A percentile compares a stretch with the other conserved stretches of the same genome.
These are phyloP conservation scores for Varanus komodoensis DNA, from an alignment of 2,113 vertebrate genomes.

Conservation along the genomic window DNA sequence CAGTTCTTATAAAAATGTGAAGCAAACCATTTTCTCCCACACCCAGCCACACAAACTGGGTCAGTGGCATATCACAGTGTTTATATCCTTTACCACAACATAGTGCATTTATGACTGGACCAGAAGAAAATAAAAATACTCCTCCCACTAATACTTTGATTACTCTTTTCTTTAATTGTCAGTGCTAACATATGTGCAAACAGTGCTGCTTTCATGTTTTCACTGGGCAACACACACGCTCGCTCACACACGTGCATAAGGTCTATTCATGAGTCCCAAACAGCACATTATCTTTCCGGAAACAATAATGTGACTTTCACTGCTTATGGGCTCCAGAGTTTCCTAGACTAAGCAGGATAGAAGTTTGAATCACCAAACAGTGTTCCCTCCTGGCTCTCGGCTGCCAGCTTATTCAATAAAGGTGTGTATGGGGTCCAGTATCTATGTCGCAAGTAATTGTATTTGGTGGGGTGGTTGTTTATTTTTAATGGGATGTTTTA, in stretches of 20 bases:
- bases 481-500: slow-evolving; percentile 37
- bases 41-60: background rate
- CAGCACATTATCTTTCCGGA: background rate
- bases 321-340: slow-evolving; percentile 11
- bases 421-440: background rate
- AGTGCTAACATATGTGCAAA: background rate
- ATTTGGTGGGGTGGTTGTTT: slow-evolving; percentile 30
- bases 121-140: slow-evolving; percentile 12
- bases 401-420: slow-evolving; percentile 45
- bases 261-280: background rate
- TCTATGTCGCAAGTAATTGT: slow-evolving; percentile 15
- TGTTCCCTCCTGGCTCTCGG: slow-evolving; percentile 26
- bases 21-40: no score
- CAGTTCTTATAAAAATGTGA: no score
- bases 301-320: background rate
- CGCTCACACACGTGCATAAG: background rate
- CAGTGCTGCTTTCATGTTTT: background rate
- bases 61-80: background rate
- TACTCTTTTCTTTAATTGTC: background rate
- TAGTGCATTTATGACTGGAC: background rate
- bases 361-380: slow-evolving; percentile 18
- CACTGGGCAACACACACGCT: background rate
- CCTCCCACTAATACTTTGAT: background rate
- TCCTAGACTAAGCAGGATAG: slow-evolving; percentile 21
- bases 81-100: background rate